Base-by-base conservation (phyloP, 2,113 vertebrate genomes). In the Nibea albiflora region DNA sequence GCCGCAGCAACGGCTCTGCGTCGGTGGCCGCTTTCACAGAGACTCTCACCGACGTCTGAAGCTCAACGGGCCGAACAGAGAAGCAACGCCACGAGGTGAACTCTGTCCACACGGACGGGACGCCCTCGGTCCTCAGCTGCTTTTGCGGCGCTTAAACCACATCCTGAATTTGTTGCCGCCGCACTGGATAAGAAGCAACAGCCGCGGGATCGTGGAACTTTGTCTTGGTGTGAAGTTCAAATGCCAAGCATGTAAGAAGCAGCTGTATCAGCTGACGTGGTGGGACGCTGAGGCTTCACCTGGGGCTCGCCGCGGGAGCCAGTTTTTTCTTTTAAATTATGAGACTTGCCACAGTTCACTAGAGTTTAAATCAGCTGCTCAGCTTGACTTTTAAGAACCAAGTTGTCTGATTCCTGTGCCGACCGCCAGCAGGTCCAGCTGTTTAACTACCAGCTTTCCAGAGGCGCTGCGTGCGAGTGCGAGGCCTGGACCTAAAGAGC, bases 251-350 rank as follows among this genome's bases (percentile, higher is more conserved):
- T 64, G 73, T 11, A 61, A 63, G 5, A 17, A 68, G 78, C 31
- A 69, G 84, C 80, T 82, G 71, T 46, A 86, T 89, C 87, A 83
- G 87, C 90, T 80, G 79, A 50, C 1, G 35, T 39, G 35, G 35
- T 9, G 35, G 7, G 35, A 39, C 35, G 35, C 35, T 46, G 28
- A 60, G 15, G 28, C 4, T 65, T 24, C 10, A 64, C 53, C 47
- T 17, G 15, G 35, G 44, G 14, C 28, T 44, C 49, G 17, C 53
- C 31, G 11, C 9, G 6, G 31, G 54, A 80, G 31, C 49, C 5
- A 14, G 19, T 67, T 52, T 60, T 35, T 47, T 72, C 1, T 58
- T 39, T 6, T 44, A 7, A 57, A 71, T 9, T 4, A 46, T 11
- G 12, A 74, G 5, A 69, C 20, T 73, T 54, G 39, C 60, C 19